These are phyloP conservation scores for Gopherus evgoodei DNA, from an alignment of 2,113 vertebrate genomes.

Conservation along the genomic window DNA sequence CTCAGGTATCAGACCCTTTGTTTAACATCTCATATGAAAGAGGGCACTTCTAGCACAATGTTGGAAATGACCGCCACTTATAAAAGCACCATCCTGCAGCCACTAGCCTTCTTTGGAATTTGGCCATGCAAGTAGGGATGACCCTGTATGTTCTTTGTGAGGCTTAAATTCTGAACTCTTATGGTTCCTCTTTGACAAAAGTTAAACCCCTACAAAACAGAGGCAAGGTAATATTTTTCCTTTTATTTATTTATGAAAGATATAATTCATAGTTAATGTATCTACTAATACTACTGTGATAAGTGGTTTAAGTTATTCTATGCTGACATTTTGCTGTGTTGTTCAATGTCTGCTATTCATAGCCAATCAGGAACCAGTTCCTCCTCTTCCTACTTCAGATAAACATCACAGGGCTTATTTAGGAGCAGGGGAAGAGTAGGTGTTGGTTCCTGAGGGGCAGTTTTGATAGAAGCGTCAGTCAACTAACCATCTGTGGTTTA, in stretches of 20 bases:
- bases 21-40: rapidly evolving
- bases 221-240: background rate
- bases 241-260: background rate
- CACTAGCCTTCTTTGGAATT: rapidly evolving
- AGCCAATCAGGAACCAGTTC: background rate
- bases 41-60: too few relatives aligned
- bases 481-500: background rate
- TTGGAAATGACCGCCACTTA: background rate
- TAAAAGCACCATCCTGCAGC: background rate
- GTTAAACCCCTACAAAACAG: background rate
- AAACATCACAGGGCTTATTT: background rate
- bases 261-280: too few relatives aligned
- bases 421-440: too few relatives aligned
- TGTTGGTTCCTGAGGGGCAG: rapidly evolving
- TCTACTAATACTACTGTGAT: background rate
- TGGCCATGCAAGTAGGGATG: background rate
- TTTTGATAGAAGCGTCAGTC: background rate
- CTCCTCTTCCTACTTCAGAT: background rate
- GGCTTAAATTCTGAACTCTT: background rate
- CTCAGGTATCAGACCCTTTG: background rate
- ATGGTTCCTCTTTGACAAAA: background rate
- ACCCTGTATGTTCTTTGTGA: rapidly evolving
- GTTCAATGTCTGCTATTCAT: background rate
- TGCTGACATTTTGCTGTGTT: background rate
- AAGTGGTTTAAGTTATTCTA: background rate